Percentiles rank a stretch among this genome's conserved stretches.
These are phyloP conservation scores for Phalanger gymnotis DNA, from an alignment of 2,797 vertebrate species.

Conservation along the genomic window DNA sequence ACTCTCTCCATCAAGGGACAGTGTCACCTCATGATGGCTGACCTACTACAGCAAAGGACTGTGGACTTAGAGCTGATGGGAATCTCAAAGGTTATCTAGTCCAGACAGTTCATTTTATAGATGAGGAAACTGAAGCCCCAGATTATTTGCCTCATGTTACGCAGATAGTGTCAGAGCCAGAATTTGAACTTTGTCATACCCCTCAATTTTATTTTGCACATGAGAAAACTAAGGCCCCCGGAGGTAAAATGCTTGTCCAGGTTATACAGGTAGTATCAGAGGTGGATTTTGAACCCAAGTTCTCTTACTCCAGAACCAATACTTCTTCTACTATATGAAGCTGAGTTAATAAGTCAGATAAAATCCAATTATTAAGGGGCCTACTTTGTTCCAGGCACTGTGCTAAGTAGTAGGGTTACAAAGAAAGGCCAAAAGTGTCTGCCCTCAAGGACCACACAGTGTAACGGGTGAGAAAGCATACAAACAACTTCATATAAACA, in stretches of 20 bases:
- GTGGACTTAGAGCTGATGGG: neutral
- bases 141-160: too few relatives aligned
- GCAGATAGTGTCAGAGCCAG: too few relatives aligned
- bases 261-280: neutral
- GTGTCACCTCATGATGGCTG: neutral
- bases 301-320: neutral
- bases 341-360: neutral
- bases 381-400: neutral
- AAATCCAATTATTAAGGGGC: neutral
- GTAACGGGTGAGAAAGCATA: neutral
- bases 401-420: neutral
- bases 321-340: neutral
- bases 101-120: neutral
- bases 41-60: neutral
- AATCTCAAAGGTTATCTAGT: neutral
- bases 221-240: neutral
- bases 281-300: neutral
- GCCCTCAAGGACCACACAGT: neutral
- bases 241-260: too few relatives aligned
- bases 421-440: neutral
- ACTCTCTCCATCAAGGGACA: neutral
- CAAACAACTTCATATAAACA: neutral
- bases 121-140: neutral
- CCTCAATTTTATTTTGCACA: neutral
- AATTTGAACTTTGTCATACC: too few relatives aligned